These are phyloP conservation scores for Leucania comma DNA, from an alignment of 2,888 invertebrate genomes.

Conservation along the genomic window DNA sequence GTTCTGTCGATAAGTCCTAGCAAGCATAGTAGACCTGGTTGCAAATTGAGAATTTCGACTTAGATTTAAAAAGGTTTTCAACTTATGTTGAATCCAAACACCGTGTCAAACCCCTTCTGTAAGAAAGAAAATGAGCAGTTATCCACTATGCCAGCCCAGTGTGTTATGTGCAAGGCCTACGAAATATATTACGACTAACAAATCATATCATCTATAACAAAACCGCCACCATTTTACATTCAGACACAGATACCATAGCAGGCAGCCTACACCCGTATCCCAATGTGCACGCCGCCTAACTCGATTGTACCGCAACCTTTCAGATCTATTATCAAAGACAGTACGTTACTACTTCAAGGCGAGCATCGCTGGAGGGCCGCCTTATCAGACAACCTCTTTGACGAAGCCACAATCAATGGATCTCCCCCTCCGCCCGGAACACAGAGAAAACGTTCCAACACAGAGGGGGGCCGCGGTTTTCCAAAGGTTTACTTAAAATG, in stretches of 20 bases:
- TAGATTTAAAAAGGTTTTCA: neutral
- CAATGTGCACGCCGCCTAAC: constrained; percentile 54
- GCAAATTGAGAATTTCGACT: too few relatives aligned
- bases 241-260: constrained; percentile 18
- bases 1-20: too few relatives aligned
- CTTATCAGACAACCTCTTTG: constrained; percentile 72
- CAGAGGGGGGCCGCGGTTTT: constrained; percentile 45
- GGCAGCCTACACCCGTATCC: constrained; percentile 22
- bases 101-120: neutral
- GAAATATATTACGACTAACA: constrained; percentile 9
- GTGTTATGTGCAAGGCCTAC: neutral
- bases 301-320: constrained; percentile 69
- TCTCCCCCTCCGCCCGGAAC: constrained; percentile 48
- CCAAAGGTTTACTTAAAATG: constrained; percentile 63
- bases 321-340: constrained; percentile 74
- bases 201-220: constrained; percentile 17
- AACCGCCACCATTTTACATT: constrained; percentile 29
- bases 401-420: constrained; percentile 68
- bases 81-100: neutral
- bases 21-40: too few relatives aligned
- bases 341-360: constrained; percentile 74
- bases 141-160: neutral
- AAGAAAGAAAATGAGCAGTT: neutral
- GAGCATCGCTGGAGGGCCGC: constrained; percentile 67
- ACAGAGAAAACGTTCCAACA: constrained; percentile 40